These are phyloP conservation scores for Mantis religiosa DNA, from an alignment of 2,888 invertebrate species.

Conservation along the genomic window DNA sequence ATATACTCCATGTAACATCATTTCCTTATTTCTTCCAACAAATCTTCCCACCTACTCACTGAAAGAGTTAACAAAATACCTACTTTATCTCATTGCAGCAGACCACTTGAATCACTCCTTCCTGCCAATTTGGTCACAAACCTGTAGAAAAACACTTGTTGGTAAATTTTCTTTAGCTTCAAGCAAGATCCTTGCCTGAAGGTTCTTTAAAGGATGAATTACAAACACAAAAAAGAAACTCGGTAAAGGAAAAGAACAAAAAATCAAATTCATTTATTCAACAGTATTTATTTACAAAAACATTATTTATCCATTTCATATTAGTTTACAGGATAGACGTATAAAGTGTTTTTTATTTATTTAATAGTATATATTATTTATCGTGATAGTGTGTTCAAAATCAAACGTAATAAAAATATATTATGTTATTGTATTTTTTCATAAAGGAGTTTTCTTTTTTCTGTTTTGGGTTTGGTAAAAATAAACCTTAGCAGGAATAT, in stretches of 20 bases:
- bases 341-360: conserved; percentile 10
- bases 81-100: background rate
- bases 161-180: background rate
- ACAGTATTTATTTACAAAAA: conserved; percentile 29
- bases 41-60: no score
- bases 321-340: conserved; percentile 2
- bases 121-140: background rate
- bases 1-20: no score
- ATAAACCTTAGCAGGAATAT: background rate
- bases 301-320: conserved; percentile 16
- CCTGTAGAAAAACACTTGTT: background rate
- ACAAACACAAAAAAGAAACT: background rate
- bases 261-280: conserved; percentile 22
- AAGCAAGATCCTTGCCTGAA: background rate
- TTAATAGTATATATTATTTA: conserved; percentile 15
- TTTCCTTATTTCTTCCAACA: no score
- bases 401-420: conserved; percentile 24
- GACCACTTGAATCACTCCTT: background rate
- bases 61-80: no score
- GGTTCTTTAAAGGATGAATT: background rate
- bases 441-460: background rate
- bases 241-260: background rate
- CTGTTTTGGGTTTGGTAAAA: background rate
- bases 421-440: background rate
- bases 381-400: conserved; percentile 15